A percentile compares a stretch with the other conserved stretches of the same genome.
These are phyloP conservation scores for Axis porcinus DNA, from an alignment of 2,113 vertebrate species.

Conservation along the genomic window DNA sequence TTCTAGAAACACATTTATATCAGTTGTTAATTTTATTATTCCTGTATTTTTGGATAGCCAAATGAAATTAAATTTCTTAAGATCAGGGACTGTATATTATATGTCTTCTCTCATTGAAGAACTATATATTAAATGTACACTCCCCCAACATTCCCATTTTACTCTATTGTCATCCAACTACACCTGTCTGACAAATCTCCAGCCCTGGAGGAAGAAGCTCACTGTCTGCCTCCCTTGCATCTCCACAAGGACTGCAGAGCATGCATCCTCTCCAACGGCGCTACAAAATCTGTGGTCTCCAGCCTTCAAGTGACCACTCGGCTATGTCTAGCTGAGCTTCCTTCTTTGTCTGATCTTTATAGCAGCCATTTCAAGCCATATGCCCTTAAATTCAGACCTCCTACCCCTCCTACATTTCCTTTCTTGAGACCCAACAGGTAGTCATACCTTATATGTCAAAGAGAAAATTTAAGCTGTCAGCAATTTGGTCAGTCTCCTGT, in stretches of 20 bases:
- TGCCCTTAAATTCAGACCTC: background rate
- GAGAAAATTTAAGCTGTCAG: background rate
- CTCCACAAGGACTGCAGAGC: accelerated
- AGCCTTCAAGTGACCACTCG: background rate
- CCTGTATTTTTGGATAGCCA: background rate
- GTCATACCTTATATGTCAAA: background rate
- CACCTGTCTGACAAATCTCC: background rate
- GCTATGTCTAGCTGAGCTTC: background rate
- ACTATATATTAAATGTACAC: background rate
- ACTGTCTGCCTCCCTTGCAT: background rate
- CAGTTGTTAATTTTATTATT: background rate
- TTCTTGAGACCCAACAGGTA: background rate
- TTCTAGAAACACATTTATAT: background rate
- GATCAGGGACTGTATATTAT: background rate
- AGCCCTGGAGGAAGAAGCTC: background rate
- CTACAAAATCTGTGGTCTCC: background rate
- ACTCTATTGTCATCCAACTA: accelerated
- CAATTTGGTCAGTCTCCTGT: background rate
- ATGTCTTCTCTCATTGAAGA: background rate
- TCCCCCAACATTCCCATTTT: background rate
- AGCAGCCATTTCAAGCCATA: background rate
- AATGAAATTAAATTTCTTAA: background rate
- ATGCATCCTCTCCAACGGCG: background rate
- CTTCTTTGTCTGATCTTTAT: background rate
- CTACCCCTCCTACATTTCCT: background rate